These are phyloP conservation scores for Oplegnathus fasciatus DNA, from an alignment of 2,113 vertebrate genomes.

Conservation along the genomic window DNA sequence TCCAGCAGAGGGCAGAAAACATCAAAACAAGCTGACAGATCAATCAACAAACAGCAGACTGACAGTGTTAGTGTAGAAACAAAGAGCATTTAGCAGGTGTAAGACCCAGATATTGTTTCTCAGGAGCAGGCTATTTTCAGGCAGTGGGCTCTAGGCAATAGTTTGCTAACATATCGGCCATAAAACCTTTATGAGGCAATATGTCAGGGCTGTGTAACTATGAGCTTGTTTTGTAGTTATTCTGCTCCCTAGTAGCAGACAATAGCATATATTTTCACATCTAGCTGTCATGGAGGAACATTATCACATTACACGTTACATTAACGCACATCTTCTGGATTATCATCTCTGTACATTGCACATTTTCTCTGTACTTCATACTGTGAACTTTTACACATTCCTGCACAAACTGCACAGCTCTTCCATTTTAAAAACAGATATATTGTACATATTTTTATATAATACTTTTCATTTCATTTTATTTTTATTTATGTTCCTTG, in stretches of 20 bases:
- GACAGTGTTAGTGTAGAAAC: background rate
- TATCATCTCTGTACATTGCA: no score
- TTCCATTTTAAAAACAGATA: no score
- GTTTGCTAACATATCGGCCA: background rate
- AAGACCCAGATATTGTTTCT: background rate
- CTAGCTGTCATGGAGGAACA: background rate
- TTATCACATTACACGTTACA: no score
- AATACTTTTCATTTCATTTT: no score
- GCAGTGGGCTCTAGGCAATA: background rate
- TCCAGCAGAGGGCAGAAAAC: constrained; percentile 37
- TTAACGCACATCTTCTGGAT: no score
- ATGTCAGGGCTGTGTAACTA: background rate
- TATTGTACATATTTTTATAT: no score
- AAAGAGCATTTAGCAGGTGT: background rate
- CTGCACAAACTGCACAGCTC: no score
- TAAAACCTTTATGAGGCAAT: background rate
- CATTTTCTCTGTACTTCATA: no score
- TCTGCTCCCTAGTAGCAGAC: background rate
- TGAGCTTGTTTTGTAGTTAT: no score
- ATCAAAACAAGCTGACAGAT: background rate
- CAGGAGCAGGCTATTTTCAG: background rate
- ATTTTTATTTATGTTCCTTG: no score
- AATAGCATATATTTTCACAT: background rate
- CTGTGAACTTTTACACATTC: no score
- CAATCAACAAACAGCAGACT: background rate